phyloP scores from a whole-genome alignment of 37 sponge, comb jelly and placozoan genomes.

The Axinella damicornis region DNA sequence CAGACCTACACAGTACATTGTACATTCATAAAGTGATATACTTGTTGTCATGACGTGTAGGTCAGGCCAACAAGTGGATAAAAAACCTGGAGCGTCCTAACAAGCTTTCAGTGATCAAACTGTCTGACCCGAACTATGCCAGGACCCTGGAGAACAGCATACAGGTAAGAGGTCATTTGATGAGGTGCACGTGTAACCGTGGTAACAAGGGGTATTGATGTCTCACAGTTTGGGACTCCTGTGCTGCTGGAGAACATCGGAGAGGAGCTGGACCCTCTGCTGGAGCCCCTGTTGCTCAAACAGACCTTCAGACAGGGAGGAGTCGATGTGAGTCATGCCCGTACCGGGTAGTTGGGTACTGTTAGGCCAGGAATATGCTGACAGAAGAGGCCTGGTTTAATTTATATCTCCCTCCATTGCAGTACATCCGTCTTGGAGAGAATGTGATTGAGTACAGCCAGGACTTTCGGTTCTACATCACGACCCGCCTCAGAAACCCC shows the following conservation, averaged over 20 bases:
- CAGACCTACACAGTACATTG: not conserved
- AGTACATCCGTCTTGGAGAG: conserved; percentile 95
- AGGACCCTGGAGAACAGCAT: conserved; percentile 98
- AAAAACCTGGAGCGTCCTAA: conserved; percentile 98
- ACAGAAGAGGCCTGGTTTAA: too few relatives aligned
- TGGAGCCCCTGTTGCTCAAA: conserved; percentile 96
- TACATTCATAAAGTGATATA: not conserved
- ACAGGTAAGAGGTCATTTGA: conserved; percentile 47
- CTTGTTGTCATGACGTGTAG: conserved; percentile 24
- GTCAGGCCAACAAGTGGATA: conserved; percentile 99
- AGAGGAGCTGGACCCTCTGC: conserved; percentile 97
- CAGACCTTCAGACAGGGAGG: conserved; percentile 95
- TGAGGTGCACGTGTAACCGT: not conserved
- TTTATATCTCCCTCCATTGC: not conserved
- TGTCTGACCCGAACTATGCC: conserved; percentile 96
- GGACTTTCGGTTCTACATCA: conserved; percentile 98
- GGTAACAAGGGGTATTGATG: not conserved
- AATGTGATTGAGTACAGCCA: conserved; percentile 95
- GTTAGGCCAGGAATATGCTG: too few relatives aligned
- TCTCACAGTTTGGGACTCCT: conserved; percentile 83
- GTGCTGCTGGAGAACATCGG: conserved; percentile 94
- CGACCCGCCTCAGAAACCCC: conserved; percentile 97
- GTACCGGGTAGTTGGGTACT: too few relatives aligned
- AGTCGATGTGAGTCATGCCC: conserved; percentile 61
- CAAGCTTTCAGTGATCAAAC: conserved; percentile 93